Conservation (phyloP, 2,797 vertebrate species). For the Lerista edwardsae region DNA sequence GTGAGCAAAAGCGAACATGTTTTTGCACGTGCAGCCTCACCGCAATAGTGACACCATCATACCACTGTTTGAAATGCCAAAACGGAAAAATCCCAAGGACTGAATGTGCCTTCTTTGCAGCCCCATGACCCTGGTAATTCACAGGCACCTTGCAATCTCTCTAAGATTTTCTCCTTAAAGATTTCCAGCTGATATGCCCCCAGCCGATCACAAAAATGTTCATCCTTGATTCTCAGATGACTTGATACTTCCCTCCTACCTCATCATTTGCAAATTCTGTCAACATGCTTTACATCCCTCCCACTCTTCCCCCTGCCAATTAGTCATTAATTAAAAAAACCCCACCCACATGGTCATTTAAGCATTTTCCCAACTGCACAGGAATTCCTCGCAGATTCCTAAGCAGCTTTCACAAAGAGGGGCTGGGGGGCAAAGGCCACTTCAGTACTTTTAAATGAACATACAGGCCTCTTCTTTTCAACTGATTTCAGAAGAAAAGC, state of each 20-base stretch:
- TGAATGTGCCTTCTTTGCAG: not conserved
- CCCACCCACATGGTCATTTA: not conserved
- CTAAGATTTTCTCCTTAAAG: too few species aligned
- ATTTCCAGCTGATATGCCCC: not conserved
- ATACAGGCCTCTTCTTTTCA: fast-evolving
- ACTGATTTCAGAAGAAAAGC: constrained; percentile 23
- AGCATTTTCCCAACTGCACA: not conserved
- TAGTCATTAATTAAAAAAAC: not conserved
- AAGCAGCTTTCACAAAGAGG: not conserved
- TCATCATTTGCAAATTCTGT: not conserved
- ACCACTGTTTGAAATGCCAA: not conserved
- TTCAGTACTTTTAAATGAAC: constrained; percentile 22
- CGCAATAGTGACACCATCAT: not conserved
- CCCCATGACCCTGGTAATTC: not conserved
- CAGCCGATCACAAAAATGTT: not conserved
- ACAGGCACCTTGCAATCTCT: not conserved
- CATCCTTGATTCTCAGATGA: not conserved
- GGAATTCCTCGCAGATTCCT: not conserved
- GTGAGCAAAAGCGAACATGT: not conserved
- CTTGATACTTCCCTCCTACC: not conserved
- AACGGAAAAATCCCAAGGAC: not conserved
- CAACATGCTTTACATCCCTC: not conserved
- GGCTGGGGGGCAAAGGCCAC: not conserved
- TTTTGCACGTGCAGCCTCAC: not conserved
- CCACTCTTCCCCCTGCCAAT: not conserved